Conservation (phyloP, 2,888 invertebrate species). For the Eilema griseolum region DNA sequence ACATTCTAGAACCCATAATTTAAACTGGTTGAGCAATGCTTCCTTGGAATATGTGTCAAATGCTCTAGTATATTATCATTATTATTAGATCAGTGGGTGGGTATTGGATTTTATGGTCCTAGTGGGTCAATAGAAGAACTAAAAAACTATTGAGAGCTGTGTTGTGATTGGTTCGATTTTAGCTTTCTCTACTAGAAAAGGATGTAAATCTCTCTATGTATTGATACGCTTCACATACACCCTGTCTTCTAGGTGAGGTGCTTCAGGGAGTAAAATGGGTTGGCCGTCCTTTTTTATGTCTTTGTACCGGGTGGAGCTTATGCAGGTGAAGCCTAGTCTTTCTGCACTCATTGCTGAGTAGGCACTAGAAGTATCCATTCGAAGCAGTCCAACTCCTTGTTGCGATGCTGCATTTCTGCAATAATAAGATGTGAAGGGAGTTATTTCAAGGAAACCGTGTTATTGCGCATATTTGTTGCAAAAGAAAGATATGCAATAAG, state of each 20-base stretch:
- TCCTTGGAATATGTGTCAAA: too few species aligned
- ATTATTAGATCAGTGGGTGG: too few species aligned
- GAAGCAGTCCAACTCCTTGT: slow-evolving; percentile 86
- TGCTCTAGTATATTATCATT: too few species aligned
- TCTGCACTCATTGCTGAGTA: slow-evolving; percentile 92
- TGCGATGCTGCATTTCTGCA: slow-evolving; percentile 87
- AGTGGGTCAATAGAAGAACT: too few species aligned
- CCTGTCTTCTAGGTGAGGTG: slow-evolving; percentile 88
- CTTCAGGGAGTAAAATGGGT: slow-evolving; percentile 88
- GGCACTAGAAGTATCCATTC: slow-evolving; percentile 92
- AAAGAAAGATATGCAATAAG: too few species aligned
- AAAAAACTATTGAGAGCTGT: background rate
- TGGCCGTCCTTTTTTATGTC: slow-evolving; percentile 89
- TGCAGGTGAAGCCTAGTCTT: slow-evolving; percentile 90
- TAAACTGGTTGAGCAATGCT: too few species aligned
- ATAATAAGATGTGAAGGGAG: slow-evolving; percentile 46
- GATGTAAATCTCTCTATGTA: background rate
- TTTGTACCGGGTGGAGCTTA: slow-evolving; percentile 88
- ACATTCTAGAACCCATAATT: too few species aligned
- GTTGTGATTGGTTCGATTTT: background rate
- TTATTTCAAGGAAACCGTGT: too few species aligned
- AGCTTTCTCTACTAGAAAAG: background rate
- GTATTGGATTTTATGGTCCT: too few species aligned
- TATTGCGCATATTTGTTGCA: too few species aligned
- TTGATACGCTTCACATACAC: slow-evolving; percentile 60